phyloP scores from a whole-genome alignment of 2,797 vertebrate genomes.

The Schizopygopsis pylzovi region DNA sequence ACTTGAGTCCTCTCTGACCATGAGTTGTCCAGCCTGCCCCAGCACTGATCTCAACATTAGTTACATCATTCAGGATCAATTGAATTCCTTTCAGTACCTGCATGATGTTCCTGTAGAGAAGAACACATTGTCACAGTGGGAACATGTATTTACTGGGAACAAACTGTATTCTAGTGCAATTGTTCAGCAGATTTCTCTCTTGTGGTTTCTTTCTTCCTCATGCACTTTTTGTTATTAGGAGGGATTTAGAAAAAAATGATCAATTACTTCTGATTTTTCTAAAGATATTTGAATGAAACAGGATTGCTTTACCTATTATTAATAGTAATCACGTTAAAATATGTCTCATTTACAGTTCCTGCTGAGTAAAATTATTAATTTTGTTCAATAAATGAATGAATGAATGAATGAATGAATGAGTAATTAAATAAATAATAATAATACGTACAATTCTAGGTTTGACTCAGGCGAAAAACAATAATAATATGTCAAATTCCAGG shows the following conservation, averaged over 20 bases:
- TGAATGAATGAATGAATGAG: too few species aligned
- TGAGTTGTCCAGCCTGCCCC: not conserved
- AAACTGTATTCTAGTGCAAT: not conserved
- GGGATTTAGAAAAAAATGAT: not conserved
- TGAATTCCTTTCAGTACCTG: slow-evolving; percentile 33
- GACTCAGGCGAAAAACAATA: too few species aligned
- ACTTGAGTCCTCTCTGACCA: slow-evolving; percentile 58
- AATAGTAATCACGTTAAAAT: not conserved
- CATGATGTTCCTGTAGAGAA: slow-evolving; percentile 22
- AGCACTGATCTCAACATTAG: slow-evolving; percentile 46
- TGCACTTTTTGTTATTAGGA: slow-evolving; percentile 1
- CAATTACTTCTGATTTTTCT: not conserved
- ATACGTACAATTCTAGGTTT: not conserved
- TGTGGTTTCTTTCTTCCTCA: not conserved
- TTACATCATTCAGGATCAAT: slow-evolving; percentile 22
- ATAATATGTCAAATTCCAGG: not conserved
- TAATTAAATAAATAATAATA: too few species aligned
- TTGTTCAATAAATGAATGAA: too few species aligned
- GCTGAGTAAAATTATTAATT: too few species aligned
- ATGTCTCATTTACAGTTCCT: not conserved
- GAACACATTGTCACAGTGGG: slow-evolving; percentile 24
- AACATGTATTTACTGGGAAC: not conserved
- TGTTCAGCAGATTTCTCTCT: not conserved
- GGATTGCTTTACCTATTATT: not conserved
- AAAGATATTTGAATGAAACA: not conserved